Conservation (phyloP, 2,113 vertebrate species). For the Sebastes schlegelii region DNA sequence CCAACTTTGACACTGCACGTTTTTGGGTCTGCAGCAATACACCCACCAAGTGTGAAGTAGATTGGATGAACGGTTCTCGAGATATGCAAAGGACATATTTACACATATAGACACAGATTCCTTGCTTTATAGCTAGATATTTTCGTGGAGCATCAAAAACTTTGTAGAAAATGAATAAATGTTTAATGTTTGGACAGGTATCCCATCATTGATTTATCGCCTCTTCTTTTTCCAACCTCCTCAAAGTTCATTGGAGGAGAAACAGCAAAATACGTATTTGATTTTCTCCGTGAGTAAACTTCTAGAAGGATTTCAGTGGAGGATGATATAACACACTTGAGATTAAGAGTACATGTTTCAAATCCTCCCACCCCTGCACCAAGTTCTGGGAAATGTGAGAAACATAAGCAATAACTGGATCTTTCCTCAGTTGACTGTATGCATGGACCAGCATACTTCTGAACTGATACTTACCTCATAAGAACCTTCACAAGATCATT, state of each 20-base stretch:
- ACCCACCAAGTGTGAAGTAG: not conserved
- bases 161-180: not conserved
- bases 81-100: not conserved
- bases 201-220: not conserved
- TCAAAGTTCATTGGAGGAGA: constrained; percentile 14
- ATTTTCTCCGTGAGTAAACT: constrained; percentile 10
- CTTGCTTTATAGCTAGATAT: not conserved
- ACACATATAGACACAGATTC: not conserved
- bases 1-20: not conserved
- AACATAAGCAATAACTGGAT: constrained; percentile 19
- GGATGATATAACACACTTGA: constrained; percentile 17
- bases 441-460: constrained; percentile 24
- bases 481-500: constrained; percentile 23
- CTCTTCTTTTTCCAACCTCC: not conserved
- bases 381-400: constrained; percentile 10
- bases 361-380: constrained; percentile 1
- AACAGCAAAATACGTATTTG: constrained; percentile 12
- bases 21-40: not conserved
- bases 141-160: not conserved
- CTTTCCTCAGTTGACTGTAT: not conserved
- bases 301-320: not conserved
- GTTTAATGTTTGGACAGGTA: not conserved
- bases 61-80: not conserved
- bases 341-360: constrained; percentile 41
- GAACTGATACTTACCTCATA: constrained; percentile 24